Conservation (phyloP, 2,888 invertebrate species). For the Branchinecta sandiegonensis region DNA sequence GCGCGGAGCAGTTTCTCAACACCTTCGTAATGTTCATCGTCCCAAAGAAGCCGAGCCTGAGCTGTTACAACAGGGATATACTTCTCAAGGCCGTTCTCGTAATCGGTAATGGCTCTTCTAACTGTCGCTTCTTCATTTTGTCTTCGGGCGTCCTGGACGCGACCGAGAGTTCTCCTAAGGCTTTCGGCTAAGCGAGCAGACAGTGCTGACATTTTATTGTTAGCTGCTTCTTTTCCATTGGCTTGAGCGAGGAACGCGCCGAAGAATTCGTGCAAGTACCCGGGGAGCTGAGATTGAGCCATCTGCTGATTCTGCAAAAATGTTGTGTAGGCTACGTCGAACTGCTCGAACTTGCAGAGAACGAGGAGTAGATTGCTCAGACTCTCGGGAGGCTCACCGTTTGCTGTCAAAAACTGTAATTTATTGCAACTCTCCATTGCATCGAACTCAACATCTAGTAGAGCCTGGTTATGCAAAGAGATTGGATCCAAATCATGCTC, state of each 20-base stretch:
- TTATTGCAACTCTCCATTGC: slow-evolving; percentile 90
- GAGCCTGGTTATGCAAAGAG: slow-evolving; percentile 89
- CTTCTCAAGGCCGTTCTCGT: slow-evolving; percentile 70
- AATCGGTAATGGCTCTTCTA: slow-evolving; percentile 76
- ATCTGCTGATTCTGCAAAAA: slow-evolving; percentile 7
- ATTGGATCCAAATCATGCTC: slow-evolving; percentile 96
- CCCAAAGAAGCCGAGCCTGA: slow-evolving; percentile 97
- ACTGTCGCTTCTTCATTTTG: slow-evolving; percentile 77
- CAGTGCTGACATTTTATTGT: slow-evolving; percentile 85
- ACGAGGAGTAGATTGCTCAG: slow-evolving; percentile 86
- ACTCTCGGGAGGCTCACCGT: slow-evolving; percentile 83
- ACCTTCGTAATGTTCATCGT: slow-evolving; percentile 82
- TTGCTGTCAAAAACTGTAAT: slow-evolving; percentile 79
- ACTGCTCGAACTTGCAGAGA: slow-evolving; percentile 94
- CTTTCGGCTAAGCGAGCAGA: slow-evolving; percentile 79
- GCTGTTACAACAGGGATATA: slow-evolving; percentile 97
- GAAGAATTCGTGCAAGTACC: slow-evolving; percentile 84
- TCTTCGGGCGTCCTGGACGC: slow-evolving; percentile 78
- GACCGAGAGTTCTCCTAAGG: slow-evolving; percentile 77
- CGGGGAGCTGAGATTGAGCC: not conserved
- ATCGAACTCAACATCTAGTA: slow-evolving; percentile 72
- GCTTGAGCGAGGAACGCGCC: slow-evolving; percentile 95
- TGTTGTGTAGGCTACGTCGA: slow-evolving; percentile 56
- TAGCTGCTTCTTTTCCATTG: slow-evolving; percentile 89
- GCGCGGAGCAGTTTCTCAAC: slow-evolving; percentile 94